Base-by-base conservation (phyloP, 1,140 invertebrate species). In the Plutomurus gul region DNA sequence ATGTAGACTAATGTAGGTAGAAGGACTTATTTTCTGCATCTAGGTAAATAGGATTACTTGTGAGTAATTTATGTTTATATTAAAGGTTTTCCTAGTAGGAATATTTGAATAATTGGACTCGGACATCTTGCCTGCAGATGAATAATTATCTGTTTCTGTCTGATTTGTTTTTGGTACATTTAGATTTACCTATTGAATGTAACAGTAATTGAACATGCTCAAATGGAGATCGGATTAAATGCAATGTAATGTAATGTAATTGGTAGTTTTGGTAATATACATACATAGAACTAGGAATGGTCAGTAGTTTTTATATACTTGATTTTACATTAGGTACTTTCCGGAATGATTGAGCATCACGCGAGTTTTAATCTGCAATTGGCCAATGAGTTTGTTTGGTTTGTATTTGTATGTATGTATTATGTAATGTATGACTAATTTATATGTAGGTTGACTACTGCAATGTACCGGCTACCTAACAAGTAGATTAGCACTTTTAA, bases 301-400 rank as follows among this genome's bases (percentile, higher is more conserved):
- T 65, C 56, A 65, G 56, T 65, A 65, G 56, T 65, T 65, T 51
- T 33, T 65, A 65, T 65, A 65, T 65, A 65, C 56, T 65, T 65
- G 56, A 30, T 65, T 65, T 65, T 65, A 65, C 56, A 65, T 65
- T 27, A 72, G 70, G 70, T 72, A 72, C 70, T 72, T 72, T 72
- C 39, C 70, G 37, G 39, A 72, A 72, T 72, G 70, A 72, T 72
- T 72, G 70, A 72, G 70, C 70, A 72, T 72, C 39, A 72, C 70
- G 70, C 70, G 70, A 72, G 70, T 72, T 72, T 72, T 72, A 39
- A 72, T 39, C 39, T 65, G 56, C 56, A 65, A 65, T 65, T 65
- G 56, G 56, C 56, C 56, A 65, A 65, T 65, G 56, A 65, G 56
- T 65, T 65, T 65, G 56, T 65, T 65, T 65, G 56, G 56, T 65